Base-by-base conservation (phyloP, 23 tunicate species). In the Styela plicata region DNA sequence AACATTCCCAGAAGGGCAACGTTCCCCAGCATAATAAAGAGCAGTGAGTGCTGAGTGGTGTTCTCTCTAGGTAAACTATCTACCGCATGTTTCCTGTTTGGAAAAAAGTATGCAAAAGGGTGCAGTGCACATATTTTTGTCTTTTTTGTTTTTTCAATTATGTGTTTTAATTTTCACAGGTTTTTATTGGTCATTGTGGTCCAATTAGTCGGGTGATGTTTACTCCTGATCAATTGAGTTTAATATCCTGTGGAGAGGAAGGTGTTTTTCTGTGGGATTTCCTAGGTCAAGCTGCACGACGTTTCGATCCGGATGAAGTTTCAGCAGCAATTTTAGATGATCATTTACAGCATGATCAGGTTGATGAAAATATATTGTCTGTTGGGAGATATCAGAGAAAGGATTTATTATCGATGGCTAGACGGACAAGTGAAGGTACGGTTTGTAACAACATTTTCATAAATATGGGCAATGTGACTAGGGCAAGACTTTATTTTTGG, bases 221-320 rank as follows among this genome's bases (percentile, higher is more conserved):
- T 66, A 80, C 97, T 35, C 88, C 89, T 33, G 97, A 92, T 62
- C 83, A 83, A 5, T 74, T 78, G 36, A 76, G 77, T 24, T 53
- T 92, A 32, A 80, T 92, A 13, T 64, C 97, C 2, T 77, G 79
- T 44, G 90, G 89, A 1, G 91, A 84, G 66, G 91, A 83, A 31
- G 83, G 88, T 2, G 63, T 92, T 7, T 87, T 87, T 63, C 35
- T 92, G 74, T 92, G 97, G 97, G 87, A 92, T 63, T 80, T 92
- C 35, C 74, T 83, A 2, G 84, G 89, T 17, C 77, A 71, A 17
- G 77, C 32, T 22, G 34, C 34, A 32, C 24, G 33, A 71, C 32
- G 33, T 28, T 71, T 71, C 77, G 34, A 71, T 32, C 34, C 77
- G 7, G 7, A 32, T 32, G 77, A 71, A 32, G 81, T 67, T 20